Evolutionary conservation across 2,113 vertebrate species (phyloP).

Genomic region (Oryzias melastigma): DNA sequence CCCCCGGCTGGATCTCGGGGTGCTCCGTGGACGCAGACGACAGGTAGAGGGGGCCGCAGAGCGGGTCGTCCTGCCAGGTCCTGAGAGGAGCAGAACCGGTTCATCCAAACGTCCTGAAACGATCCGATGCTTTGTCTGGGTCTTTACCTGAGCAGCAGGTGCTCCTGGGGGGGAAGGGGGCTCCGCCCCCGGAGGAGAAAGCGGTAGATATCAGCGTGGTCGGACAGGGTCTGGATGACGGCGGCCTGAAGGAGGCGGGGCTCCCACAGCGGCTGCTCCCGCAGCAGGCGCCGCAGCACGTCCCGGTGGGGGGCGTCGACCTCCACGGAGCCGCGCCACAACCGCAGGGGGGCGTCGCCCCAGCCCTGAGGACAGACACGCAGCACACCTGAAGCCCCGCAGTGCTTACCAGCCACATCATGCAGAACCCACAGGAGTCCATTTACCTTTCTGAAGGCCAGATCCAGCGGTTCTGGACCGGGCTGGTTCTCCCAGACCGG

Average conservation of each 20-base stretch:
- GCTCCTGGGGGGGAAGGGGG: slow-evolving; percentile 63
- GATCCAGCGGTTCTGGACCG: slow-evolving; percentile 66
- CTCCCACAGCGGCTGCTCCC: slow-evolving; percentile 75
- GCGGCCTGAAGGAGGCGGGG: slow-evolving; percentile 55
- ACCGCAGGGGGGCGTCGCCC: slow-evolving; percentile 66
- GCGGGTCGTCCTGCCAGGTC: slow-evolving; percentile 75
- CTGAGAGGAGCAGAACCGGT: slow-evolving; percentile 44
- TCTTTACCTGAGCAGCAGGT: slow-evolving; percentile 78
- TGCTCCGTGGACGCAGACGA: slow-evolving; percentile 74
- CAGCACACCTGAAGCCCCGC: too few species aligned
- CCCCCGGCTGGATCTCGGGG: slow-evolving; percentile 47
- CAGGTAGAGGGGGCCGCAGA: slow-evolving; percentile 67
- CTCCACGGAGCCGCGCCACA: slow-evolving; percentile 77
- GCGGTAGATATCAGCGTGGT: slow-evolving; percentile 75
- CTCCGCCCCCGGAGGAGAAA: slow-evolving; percentile 63
- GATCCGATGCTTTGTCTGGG: not conserved
- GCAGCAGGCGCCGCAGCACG: slow-evolving; percentile 72
- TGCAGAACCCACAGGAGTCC: not conserved
- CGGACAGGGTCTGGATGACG: slow-evolving; percentile 70
- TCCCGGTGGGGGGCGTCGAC: slow-evolving; percentile 70
- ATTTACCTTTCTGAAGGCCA: slow-evolving; percentile 77
- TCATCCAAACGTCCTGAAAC: too few species aligned
- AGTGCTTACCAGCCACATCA: too few species aligned
- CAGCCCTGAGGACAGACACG: slow-evolving; percentile 59
- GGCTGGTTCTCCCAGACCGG: slow-evolving; percentile 67